Base-by-base conservation (phyloP, 2,797 vertebrate species). In the Orientallactaga sibirica region DNA sequence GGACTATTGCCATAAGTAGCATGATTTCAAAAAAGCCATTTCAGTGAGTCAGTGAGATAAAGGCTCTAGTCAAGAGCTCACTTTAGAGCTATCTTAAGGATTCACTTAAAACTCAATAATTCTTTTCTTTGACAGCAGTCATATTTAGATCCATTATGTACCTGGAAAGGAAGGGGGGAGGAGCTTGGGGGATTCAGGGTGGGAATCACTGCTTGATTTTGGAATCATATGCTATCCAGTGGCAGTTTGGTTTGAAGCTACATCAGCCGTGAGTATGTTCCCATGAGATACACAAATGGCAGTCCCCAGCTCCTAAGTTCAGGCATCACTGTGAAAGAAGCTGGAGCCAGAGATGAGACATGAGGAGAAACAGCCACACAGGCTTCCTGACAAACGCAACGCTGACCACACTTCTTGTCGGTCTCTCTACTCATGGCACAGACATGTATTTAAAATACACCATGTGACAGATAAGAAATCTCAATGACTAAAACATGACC, bases 31-130 rank as follows among this genome's bases (percentile, higher is more conserved):
- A 85, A 37, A 48, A 43, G 95, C 97, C 97, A 89, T 98, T 98
- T 97, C 97, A 97, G 97, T 24, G 61, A 98, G 98, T 98, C 98
- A 98, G 95, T 98, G 98, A 98, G 98, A 98, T 98, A 98, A 98
- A 98, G 98, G 96, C 97, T 97, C 96, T 95, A 98, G 98, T 98
- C 98, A 98, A 98, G 98, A 97, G 97, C 98, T 98, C 98, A 97
- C 97, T 98, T 98, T 98, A 98, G 97, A 98, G 97, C 97, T 97
- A 98, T 98, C 97, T 97, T 96, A 97, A 96, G 98, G 97, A 97
- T 97, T 98, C 97, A 97, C 97, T 98, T 98, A 97, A 98, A 98
- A 97, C 97, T 96, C 98, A 90, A 97, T 98, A 98, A 98, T 97
- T 98, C 97, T 98, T 97, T 97, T 95, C 94, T 97, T 95, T 97